A percentile compares a stretch with the other conserved stretches of the same genome.
Conservation (phyloP, 2,888 invertebrate species). For the Cremastobaeus sp. region DNA sequence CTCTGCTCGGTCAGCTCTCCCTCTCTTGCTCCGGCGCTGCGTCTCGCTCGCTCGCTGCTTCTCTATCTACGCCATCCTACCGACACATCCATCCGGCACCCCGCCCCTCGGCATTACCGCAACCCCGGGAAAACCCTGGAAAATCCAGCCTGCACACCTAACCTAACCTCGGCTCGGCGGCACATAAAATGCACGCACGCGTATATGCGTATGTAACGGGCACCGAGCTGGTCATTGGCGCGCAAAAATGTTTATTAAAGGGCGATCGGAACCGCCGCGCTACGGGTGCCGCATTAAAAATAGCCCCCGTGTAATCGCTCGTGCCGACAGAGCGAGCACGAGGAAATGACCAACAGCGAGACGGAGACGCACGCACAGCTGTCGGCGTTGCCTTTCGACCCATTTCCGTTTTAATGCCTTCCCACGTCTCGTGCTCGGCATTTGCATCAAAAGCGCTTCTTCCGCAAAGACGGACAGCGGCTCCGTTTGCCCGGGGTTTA, state of each 20-base stretch:
- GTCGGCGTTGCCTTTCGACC: slow-evolving; percentile 35
- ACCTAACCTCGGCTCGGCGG: slow-evolving; percentile 66
- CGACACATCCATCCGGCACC: slow-evolving; percentile 60
- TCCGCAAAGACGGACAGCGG: slow-evolving; percentile 13
- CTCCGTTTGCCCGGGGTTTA: slow-evolving; percentile 15
- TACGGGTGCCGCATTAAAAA: slow-evolving; percentile 60
- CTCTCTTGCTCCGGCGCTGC: too few relatives aligned
- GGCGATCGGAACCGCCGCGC: slow-evolving; percentile 63
- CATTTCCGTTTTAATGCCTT: slow-evolving; percentile 47
- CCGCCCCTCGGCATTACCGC: slow-evolving; percentile 68
- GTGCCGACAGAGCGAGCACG: slow-evolving; percentile 9
- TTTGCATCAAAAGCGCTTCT: slow-evolving; percentile 21
- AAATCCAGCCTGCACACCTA: slow-evolving; percentile 74
- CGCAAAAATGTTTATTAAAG: slow-evolving; percentile 72
- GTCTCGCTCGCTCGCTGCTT: slow-evolving; percentile 14
- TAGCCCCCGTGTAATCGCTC: slow-evolving; percentile 53
- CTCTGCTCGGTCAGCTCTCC: slow-evolving; percentile 5
- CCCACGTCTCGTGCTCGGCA: slow-evolving; percentile 8
- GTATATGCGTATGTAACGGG: slow-evolving; percentile 66
- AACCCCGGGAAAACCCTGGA: slow-evolving; percentile 78
- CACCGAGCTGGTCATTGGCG: slow-evolving; percentile 67
- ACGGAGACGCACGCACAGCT: slow-evolving; percentile 7
- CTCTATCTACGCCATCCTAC: slow-evolving; percentile 59
- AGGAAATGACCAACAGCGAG: slow-evolving; percentile 4
- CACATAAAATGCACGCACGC: slow-evolving; percentile 68